These are phyloP conservation scores for Drosophila subsilvestris DNA, from an alignment of 2,888 invertebrate species.

Conservation along the genomic window DNA sequence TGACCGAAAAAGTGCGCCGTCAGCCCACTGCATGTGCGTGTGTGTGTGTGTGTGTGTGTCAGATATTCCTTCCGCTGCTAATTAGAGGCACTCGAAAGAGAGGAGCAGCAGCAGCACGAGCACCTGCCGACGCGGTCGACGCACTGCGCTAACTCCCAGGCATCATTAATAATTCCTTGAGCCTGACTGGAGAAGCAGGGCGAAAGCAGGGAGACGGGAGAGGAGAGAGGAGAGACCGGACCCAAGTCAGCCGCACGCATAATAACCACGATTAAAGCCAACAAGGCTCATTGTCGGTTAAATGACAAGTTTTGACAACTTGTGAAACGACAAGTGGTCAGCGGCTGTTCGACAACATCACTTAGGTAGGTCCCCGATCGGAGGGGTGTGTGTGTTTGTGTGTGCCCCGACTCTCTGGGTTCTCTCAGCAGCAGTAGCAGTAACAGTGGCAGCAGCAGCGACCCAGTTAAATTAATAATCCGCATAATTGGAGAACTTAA, in stretches of 20 bases:
- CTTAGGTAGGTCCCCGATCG: not conserved
- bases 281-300: slow-evolving; percentile 83
- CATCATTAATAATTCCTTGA: slow-evolving; percentile 74
- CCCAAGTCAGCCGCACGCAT: slow-evolving; percentile 70
- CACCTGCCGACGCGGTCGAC: slow-evolving; percentile 64
- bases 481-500: slow-evolving; percentile 83
- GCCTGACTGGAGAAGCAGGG: not conserved
- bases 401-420: not conserved
- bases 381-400: not conserved
- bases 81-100: slow-evolving; percentile 64
- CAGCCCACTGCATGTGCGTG: not conserved
- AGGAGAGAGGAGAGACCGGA: slow-evolving; percentile 24
- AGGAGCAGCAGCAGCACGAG: slow-evolving; percentile 32
- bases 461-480: slow-evolving; percentile 84
- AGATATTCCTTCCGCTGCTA: slow-evolving; percentile 41
- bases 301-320: slow-evolving; percentile 83
- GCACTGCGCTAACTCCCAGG: slow-evolving; percentile 41
- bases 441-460: slow-evolving; percentile 50
- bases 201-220: slow-evolving; percentile 5
- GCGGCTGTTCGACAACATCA: slow-evolving; percentile 41
- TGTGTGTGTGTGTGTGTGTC: no score
- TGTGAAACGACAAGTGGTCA: slow-evolving; percentile 79
- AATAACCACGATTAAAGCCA: slow-evolving; percentile 83
- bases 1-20: not conserved
- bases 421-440: slow-evolving; percentile 28